A percentile compares a stretch with the other conserved stretches of the same genome.
Evolutionary conservation across 2,113 vertebrate genomes (phyloP).

Genomic region (Tauraco erythrolophus): DNA sequence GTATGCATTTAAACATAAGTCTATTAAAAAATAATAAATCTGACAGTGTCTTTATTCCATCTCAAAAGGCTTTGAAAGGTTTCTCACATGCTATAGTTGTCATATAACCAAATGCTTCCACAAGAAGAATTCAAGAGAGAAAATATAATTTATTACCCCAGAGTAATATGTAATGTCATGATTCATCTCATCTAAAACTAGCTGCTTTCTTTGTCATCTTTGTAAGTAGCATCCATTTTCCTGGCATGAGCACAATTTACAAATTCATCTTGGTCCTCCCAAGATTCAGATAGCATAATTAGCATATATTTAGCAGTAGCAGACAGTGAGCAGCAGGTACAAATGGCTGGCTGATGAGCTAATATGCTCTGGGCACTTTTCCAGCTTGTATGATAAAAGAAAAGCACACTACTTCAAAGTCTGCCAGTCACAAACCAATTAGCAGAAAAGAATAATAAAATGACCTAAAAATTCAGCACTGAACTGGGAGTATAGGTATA

Average conservation of each 20-base stretch:
- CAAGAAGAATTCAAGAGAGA: conserved; percentile 1
- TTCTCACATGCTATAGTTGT: background rate
- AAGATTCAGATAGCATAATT: conserved; percentile 13
- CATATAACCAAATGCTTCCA: background rate
- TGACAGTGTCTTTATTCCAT: background rate
- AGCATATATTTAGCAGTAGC: conserved; percentile 10
- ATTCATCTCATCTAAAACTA: conserved; percentile 28
- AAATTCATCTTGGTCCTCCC: background rate
- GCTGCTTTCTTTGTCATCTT: conserved; percentile 17
- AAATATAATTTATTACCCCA: conserved; percentile 38
- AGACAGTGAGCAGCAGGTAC: conserved; percentile 34
- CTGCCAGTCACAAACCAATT: background rate
- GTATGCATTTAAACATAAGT: background rate
- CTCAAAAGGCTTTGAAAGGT: background rate
- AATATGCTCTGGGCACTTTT: background rate
- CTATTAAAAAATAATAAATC: background rate
- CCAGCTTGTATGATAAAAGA: background rate
- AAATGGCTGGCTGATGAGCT: conserved; percentile 15
- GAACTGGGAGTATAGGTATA: background rate
- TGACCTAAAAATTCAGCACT: background rate
- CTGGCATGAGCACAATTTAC: background rate
- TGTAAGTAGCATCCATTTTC: conserved; percentile 5
- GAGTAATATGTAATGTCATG: background rate
- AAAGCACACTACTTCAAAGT: background rate
- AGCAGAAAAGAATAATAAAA: conserved; percentile 9